phyloP scores from a whole-genome alignment of 1,140 invertebrate genomes.

The Megalonaias nervosa region DNA sequence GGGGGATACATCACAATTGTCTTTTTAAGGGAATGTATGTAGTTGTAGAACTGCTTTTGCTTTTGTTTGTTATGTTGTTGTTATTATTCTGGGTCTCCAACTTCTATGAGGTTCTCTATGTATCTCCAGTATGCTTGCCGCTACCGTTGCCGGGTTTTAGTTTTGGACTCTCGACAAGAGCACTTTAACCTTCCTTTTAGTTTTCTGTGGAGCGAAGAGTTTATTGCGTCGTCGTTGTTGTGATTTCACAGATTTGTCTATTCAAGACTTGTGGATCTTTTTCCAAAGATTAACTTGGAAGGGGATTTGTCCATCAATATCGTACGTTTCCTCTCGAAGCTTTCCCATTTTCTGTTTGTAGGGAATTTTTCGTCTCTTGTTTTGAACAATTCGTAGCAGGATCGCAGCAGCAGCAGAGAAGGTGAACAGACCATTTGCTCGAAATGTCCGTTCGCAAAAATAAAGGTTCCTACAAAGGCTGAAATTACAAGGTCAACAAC shows the following conservation, averaged over 20 bases:
- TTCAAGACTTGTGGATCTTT: conserved; percentile 3
- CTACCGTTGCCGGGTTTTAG: neutral
- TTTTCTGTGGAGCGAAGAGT: neutral
- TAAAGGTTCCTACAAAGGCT: too few species aligned
- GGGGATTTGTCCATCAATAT: neutral
- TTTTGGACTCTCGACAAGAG: neutral
- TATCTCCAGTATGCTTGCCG: too few species aligned
- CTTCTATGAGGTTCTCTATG: conserved; percentile 11
- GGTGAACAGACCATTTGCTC: too few species aligned
- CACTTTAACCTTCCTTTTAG: neutral
- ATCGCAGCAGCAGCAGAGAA: too few species aligned
- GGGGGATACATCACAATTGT: conserved; percentile 17
- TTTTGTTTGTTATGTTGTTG: neutral
- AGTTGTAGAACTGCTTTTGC: conserved; percentile 21
- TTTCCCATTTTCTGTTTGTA: neutral
- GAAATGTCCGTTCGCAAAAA: too few species aligned
- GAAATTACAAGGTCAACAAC: too few species aligned
- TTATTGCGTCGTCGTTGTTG: neutral
- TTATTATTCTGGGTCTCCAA: neutral
- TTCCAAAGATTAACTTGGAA: neutral
- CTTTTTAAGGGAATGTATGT: conserved; percentile 18
- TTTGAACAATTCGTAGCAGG: neutral
- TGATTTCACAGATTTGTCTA: too few species aligned
- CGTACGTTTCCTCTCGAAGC: neutral
- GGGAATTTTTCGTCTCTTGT: too few species aligned